Percentiles rank a stretch among this genome's conserved stretches.
These are phyloP conservation scores for Amphiprion percula DNA, from an alignment of 2,113 vertebrate species.

Conservation along the genomic window DNA sequence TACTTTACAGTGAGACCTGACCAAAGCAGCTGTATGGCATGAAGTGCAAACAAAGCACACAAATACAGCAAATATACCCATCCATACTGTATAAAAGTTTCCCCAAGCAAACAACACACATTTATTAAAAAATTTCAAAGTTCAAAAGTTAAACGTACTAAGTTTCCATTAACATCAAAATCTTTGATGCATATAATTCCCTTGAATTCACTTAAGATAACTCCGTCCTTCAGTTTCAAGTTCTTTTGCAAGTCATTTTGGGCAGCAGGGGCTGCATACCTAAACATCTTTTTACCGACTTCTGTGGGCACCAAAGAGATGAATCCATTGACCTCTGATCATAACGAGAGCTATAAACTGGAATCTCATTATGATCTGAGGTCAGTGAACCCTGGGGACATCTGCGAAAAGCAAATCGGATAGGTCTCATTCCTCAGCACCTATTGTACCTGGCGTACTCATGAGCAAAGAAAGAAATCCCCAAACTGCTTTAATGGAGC, in stretches of 20 bases:
- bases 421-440: constrained; percentile 16
- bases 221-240: background rate
- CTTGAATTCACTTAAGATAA: background rate
- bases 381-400: constrained; percentile 18
- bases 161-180: background rate
- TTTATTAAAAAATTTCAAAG: background rate
- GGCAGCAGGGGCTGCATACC: background rate
- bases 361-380: constrained; percentile 16
- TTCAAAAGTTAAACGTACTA: background rate
- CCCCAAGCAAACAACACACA: too few species aligned
- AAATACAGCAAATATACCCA: background rate
- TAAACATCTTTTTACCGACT: background rate
- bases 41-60: background rate
- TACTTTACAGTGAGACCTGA: too few species aligned
- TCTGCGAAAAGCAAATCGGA: constrained; percentile 21
- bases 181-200: background rate
- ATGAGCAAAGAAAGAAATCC: constrained; percentile 39
- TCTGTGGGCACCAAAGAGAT: background rate
- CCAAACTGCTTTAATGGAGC: constrained; percentile 30
- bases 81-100: too few species aligned
- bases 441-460: constrained; percentile 21
- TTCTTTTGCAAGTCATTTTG: background rate
- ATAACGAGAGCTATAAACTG: constrained; percentile 2
- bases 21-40: background rate
- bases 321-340: constrained; percentile 17